A percentile compares a stretch with the other conserved stretches of the same genome.
These are phyloP conservation scores for Pteria penguin DNA, from an alignment of 2,888 invertebrate species.

Conservation along the genomic window DNA sequence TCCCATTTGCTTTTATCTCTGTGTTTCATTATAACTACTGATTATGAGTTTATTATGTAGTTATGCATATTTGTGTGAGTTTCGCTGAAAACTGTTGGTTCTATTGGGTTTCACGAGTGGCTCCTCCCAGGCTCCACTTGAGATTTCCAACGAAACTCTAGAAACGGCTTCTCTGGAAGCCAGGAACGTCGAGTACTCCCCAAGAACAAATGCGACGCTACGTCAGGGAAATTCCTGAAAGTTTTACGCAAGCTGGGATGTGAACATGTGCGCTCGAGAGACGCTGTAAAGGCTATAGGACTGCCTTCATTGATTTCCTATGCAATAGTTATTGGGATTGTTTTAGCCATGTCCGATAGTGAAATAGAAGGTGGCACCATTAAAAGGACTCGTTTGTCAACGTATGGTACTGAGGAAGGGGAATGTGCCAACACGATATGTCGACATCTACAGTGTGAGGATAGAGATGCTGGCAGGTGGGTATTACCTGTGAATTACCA, in stretches of 20 bases:
- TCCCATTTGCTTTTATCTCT: neutral
- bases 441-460: neutral
- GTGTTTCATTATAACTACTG: neutral
- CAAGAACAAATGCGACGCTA: neutral
- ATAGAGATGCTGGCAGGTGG: neutral
- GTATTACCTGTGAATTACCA: too few relatives aligned
- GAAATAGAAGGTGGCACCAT: constrained; percentile 23
- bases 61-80: neutral
- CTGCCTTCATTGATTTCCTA: neutral
- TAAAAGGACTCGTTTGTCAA: constrained; percentile 15
- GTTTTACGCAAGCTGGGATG: neutral
- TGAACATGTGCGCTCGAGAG: neutral
- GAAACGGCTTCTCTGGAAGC: neutral
- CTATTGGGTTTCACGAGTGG: too few relatives aligned
- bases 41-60: neutral
- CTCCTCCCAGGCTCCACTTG: neutral
- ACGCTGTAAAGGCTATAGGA: neutral
- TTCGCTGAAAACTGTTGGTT: too few relatives aligned
- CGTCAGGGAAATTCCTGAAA: neutral
- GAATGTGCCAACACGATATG: neutral
- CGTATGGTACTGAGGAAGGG: constrained; percentile 14
- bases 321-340: neutral
- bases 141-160: neutral
- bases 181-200: neutral
- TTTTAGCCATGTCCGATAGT: constrained; percentile 22